Evolutionary conservation across 37 sponge, comb jelly and placozoan genomes (phyloP).

Genomic region (Dysidea cf. avara): DNA sequence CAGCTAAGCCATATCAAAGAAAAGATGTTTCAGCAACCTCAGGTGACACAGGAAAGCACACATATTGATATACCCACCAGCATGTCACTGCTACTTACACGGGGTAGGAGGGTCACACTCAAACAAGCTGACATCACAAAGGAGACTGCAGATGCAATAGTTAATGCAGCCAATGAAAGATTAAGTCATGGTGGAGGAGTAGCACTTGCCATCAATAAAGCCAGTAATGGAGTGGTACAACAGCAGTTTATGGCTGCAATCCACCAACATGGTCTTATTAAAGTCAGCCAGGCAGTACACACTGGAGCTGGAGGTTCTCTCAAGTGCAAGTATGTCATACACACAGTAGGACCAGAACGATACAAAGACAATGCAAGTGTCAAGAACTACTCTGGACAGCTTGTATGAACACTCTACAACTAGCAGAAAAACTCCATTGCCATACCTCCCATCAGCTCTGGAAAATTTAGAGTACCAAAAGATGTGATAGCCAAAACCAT

Average conservation of each 20-base stretch:
- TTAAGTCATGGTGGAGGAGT: slow-evolving; percentile 63
- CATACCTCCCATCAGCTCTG: slow-evolving; percentile 71
- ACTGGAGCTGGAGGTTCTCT: slow-evolving; percentile 60
- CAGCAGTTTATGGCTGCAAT: slow-evolving; percentile 8
- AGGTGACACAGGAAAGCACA: too few relatives aligned
- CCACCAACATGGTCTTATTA: slow-evolving; percentile 4
- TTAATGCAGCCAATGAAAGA: slow-evolving; percentile 67
- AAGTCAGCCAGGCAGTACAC: slow-evolving; percentile 41
- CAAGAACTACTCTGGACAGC: slow-evolving; percentile 24
- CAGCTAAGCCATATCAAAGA: too few relatives aligned
- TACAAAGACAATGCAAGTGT: too few relatives aligned
- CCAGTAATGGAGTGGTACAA: slow-evolving; percentile 45
- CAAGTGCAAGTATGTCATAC: slow-evolving; percentile 49
- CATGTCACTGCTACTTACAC: too few relatives aligned
- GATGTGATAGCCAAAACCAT: slow-evolving; percentile 22
- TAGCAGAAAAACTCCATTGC: slow-evolving; percentile 51
- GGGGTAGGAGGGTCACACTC: slow-evolving; percentile 48
- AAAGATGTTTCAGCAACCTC: too few relatives aligned
- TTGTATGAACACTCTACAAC: slow-evolving; percentile 8
- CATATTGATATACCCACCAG: too few relatives aligned
- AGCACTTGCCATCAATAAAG: slow-evolving; percentile 50
- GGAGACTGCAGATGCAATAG: slow-evolving; percentile 53
- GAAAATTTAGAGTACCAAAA: slow-evolving; percentile 52
- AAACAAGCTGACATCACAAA: slow-evolving; percentile 48
- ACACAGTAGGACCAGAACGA: slow-evolving; percentile 73